Evolutionary conservation across 2,113 vertebrate genomes (phyloP).

Genomic region (Geococcyx californianus): DNA sequence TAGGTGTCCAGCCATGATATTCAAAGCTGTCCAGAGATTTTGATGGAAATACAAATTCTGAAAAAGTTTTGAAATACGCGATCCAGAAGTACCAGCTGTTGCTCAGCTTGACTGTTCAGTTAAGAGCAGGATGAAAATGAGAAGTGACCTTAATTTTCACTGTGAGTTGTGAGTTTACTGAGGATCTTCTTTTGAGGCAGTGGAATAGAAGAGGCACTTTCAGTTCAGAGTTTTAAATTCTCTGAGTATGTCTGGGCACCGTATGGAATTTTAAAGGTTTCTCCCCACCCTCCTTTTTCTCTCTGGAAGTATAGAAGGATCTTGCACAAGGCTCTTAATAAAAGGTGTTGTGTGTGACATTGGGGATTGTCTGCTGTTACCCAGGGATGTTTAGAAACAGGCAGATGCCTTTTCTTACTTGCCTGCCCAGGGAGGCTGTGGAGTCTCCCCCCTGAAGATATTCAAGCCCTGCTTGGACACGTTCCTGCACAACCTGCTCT

Average conservation of each 20-base stretch:
- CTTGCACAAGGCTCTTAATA: too few relatives aligned
- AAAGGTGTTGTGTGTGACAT: too few relatives aligned
- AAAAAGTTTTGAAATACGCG: neutral
- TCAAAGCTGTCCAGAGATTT: neutral
- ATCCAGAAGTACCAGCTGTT: neutral
- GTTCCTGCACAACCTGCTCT: too few relatives aligned
- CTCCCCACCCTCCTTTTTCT: neutral
- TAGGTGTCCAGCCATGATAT: neutral
- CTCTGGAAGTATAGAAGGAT: neutral
- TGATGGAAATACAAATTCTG: neutral
- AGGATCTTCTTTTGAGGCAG: neutral
- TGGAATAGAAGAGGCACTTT: neutral
- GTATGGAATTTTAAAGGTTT: neutral
- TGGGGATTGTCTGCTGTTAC: neutral
- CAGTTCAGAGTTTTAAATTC: neutral
- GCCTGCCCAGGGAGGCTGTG: too few relatives aligned
- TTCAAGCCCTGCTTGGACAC: too few relatives aligned
- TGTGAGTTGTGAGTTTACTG: neutral
- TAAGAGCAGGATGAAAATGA: neutral
- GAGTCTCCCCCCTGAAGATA: too few relatives aligned
- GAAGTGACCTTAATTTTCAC: neutral
- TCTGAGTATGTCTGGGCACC: neutral
- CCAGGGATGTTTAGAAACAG: neutral
- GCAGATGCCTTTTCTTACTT: neutral
- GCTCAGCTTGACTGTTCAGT: neutral